Base-by-base conservation (phyloP, 2,113 vertebrate species). In the Ibidorhyncha struthersii region DNA sequence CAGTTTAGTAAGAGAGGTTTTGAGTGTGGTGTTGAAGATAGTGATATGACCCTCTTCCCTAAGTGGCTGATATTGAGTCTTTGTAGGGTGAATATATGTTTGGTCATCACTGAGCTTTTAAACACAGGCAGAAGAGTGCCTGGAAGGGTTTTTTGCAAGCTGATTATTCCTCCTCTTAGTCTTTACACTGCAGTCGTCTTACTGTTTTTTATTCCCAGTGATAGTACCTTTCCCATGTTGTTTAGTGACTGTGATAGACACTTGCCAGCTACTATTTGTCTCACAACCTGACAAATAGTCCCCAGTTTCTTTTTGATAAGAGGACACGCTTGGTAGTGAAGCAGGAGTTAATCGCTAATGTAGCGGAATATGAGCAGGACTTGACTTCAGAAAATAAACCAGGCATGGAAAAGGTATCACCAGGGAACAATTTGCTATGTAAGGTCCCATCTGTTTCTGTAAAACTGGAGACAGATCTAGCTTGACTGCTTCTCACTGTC, bases 11-110 rank as follows among this genome's bases (percentile, higher is more conserved):
- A 45, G 29, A 50, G 59, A 78, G 53, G 21, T 38, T 40, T 40
- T 40, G 69, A 50, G 34, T 22, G n/a, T 76, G 14, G 3, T 34
- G n/a, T 50, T 84, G 4, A 9, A 52, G 40, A 27, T 10, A 47
- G 7, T 63, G 36, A 0, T 22, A 1, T 8, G 59, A 32, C 20
- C 8, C 12, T 65, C 10, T 53, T 61, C 25, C 26, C 43, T 49
- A 1, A 25, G 20, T 14, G 30, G 45, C 62, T 80, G 70, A 8
- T 20, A 1, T 0, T 5, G 86, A 45, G 27, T 29, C 27, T 76
- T 16, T 32, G 12, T 40, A 17, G 21, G 17, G 10, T 34, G 74
- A 16, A 2, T 16, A 10, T 71, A 6, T 26, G n/a, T 40, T 27
- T 78, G 65, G 14, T 56, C 4, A 1, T 77, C 41, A 10, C 5